phyloP scores from a whole-genome alignment of 2,113 vertebrate species.

The Copsychus sechellarum region DNA sequence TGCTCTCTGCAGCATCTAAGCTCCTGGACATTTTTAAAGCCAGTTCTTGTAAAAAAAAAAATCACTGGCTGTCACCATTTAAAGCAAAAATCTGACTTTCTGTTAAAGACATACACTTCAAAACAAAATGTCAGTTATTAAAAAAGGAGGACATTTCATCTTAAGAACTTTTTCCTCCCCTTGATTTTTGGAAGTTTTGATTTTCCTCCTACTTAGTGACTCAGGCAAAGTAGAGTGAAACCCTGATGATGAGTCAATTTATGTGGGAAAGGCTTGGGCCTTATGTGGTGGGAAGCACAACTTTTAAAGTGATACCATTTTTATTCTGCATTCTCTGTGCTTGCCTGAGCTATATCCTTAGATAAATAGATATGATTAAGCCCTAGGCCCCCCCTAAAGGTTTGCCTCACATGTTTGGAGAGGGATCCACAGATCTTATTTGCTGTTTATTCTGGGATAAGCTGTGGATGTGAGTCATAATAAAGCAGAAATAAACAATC shows the following conservation, averaged over 20 bases:
- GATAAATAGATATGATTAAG: background rate
- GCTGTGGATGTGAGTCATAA: slow-evolving; percentile 1
- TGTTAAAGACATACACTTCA: background rate
- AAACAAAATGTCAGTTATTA: background rate
- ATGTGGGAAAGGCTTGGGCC: background rate
- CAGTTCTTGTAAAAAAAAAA: background rate
- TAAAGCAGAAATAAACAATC: background rate
- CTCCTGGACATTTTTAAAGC: background rate
- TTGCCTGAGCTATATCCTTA: accelerated
- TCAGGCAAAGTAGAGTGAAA: background rate
- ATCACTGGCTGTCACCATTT: background rate
- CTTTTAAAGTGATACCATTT: background rate
- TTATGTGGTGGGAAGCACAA: background rate
- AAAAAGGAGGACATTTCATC: background rate
- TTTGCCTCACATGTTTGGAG: background rate
- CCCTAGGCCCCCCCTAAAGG: background rate
- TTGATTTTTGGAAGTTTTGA: background rate
- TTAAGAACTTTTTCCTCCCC: background rate
- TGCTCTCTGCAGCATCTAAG: background rate
- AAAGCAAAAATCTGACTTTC: background rate
- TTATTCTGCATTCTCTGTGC: background rate
- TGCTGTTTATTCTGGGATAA: background rate
- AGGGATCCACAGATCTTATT: background rate
- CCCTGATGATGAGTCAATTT: background rate
- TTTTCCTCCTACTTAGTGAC: background rate